phyloP scores from a whole-genome alignment of 2,113 vertebrate genomes.

The Octodon degus region DNA sequence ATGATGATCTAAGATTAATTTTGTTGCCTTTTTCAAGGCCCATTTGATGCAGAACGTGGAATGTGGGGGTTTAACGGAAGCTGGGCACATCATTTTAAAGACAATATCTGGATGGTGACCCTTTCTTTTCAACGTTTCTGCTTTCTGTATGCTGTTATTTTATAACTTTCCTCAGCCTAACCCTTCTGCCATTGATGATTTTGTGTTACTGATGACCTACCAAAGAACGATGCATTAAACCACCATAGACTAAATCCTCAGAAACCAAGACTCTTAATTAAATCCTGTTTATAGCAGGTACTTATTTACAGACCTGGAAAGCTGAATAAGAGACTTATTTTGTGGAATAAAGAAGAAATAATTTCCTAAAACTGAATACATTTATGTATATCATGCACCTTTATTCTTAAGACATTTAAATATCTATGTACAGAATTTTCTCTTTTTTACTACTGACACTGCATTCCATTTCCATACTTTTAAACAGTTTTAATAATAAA shows the following conservation, averaged over 20 bases:
- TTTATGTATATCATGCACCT: not conserved
- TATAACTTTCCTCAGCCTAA: not conserved
- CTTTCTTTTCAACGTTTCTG: not conserved
- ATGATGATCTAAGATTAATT: too few relatives aligned
- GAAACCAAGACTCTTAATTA: not conserved
- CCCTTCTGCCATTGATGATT: not conserved
- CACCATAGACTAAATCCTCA: not conserved
- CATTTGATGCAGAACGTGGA: not conserved
- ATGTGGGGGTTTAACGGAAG: not conserved
- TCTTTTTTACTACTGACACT: not conserved
- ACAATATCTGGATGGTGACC: not conserved
- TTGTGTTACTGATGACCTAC: not conserved
- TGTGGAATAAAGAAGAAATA: not conserved
- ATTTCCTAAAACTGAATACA: not conserved
- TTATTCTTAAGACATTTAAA: not conserved
- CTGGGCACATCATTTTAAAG: not conserved
- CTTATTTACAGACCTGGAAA: not conserved
- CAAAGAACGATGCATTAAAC: not conserved
- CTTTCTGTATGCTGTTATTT: not conserved
- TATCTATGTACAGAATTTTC: not conserved
- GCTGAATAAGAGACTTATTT: not conserved
- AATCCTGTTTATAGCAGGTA: not conserved
- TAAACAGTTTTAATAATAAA: not conserved
- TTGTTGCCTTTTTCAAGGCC: too few relatives aligned
- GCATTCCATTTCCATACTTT: not conserved